Percentiles rank a stretch among this genome's conserved stretches.
These are phyloP conservation scores for Tachina grossa DNA, from an alignment of 2,888 invertebrate genomes.

Conservation along the genomic window DNA sequence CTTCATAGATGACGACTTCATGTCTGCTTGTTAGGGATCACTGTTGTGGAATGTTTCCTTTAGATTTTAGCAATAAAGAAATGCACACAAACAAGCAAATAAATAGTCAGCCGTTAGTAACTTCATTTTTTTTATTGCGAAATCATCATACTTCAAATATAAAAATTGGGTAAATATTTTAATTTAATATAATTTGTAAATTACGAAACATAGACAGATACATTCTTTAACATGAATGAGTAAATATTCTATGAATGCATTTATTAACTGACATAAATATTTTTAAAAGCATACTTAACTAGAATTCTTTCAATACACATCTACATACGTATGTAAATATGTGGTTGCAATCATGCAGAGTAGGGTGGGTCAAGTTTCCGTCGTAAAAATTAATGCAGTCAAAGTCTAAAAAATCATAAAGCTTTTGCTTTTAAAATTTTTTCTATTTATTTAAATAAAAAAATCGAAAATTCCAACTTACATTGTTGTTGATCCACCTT, in stretches of 20 bases:
- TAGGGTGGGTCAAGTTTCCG: too few relatives aligned
- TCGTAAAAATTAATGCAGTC: too few relatives aligned
- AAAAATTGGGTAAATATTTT: slow-evolving; percentile 69
- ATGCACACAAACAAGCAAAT: neutral
- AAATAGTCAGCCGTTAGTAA: slow-evolving; percentile 5
- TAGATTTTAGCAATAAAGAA: slow-evolving; percentile 47
- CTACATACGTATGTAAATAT: neutral
- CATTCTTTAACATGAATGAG: slow-evolving; percentile 45
- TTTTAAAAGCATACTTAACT: slow-evolving; percentile 41
- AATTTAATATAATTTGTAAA: slow-evolving; percentile 66
- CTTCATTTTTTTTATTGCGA: slow-evolving; percentile 32
- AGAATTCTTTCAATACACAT: slow-evolving; percentile 42
- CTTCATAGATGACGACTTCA: slow-evolving; percentile 43
- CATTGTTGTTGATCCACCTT: too few relatives aligned
- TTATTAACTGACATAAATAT: slow-evolving; percentile 47
- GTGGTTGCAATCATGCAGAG: too few relatives aligned
- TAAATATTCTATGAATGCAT: slow-evolving; percentile 52
- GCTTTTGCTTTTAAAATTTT: too few relatives aligned
- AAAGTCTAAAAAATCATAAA: too few relatives aligned
- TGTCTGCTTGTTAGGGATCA: slow-evolving; percentile 55
- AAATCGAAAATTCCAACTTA: too few relatives aligned
- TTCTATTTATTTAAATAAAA: too few relatives aligned
- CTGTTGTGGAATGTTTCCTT: slow-evolving; percentile 62
- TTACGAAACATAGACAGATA: slow-evolving; percentile 15
- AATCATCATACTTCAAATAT: slow-evolving; percentile 24